Percentiles rank a stretch among this genome's conserved stretches.
Evolutionary conservation across 2,888 invertebrate genomes (phyloP).

Genomic region (Anorthoa munda): DNA sequence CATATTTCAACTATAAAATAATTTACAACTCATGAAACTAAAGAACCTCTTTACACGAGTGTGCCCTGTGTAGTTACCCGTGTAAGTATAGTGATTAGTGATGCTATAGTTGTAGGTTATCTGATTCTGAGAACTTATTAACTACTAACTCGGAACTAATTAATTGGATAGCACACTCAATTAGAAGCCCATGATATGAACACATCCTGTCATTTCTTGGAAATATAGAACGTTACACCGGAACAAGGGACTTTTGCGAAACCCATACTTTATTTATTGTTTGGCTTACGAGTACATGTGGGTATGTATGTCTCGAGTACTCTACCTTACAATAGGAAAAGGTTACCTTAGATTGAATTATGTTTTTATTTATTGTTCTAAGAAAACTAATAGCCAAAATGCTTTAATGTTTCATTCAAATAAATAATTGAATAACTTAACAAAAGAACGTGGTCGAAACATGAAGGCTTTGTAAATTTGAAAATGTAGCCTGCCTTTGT

Average conservation of each 20-base stretch:
- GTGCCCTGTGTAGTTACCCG: background rate
- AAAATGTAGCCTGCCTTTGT: conserved; percentile 37
- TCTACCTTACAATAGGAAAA: background rate
- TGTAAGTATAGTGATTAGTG: background rate
- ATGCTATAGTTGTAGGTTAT: conserved; percentile 8
- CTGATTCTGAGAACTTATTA: conserved; percentile 15
- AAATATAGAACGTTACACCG: conserved; percentile 6
- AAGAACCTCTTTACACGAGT: background rate
- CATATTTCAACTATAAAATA: too few species aligned
- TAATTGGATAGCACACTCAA: conserved; percentile 16
- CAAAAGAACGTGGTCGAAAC: conserved; percentile 49
- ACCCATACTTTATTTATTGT: background rate
- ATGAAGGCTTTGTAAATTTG: conserved; percentile 44
- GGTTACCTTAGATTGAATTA: background rate
- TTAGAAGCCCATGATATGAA: background rate
- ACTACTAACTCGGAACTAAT: conserved; percentile 13
- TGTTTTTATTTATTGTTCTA: background rate
- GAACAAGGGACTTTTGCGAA: background rate
- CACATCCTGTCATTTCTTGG: conserved; percentile 5
- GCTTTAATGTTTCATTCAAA: conserved; percentile 30
- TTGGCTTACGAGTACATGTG: background rate
- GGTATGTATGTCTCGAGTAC: too few species aligned
- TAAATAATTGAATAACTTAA: conserved; percentile 51
- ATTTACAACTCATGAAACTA: too few species aligned
- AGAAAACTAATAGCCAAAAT: conserved; percentile 29